These are phyloP conservation scores for Phasianus colchicus DNA, from an alignment of 2,113 vertebrate species.

Conservation along the genomic window DNA sequence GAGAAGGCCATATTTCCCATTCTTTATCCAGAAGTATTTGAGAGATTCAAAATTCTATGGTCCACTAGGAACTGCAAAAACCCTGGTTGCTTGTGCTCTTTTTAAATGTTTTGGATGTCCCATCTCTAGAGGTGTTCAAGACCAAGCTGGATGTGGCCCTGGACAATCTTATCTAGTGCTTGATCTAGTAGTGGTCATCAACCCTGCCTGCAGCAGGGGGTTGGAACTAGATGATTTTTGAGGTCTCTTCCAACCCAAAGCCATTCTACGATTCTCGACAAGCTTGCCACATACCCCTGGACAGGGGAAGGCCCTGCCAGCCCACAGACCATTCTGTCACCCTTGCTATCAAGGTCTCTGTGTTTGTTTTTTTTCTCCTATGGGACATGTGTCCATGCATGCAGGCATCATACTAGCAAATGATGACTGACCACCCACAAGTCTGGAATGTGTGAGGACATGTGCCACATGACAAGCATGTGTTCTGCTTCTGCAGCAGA, in stretches of 20 bases:
- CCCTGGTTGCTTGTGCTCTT: too few relatives aligned
- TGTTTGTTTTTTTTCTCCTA: neutral
- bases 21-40: constrained; percentile 96
- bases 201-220: too few relatives aligned
- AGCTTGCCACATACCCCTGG: neutral
- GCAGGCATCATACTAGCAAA: neutral
- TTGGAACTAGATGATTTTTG: too few relatives aligned
- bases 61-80: too few relatives aligned
- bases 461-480: accelerated
- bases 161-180: too few relatives aligned
- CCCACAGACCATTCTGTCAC: neutral
- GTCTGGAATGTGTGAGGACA: neutral
- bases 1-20: constrained; percentile 97
- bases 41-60: constrained; percentile 88
- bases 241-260: too few relatives aligned
- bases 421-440: neutral
- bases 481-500: neutral
- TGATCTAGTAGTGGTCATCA: too few relatives aligned
- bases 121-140: too few relatives aligned
- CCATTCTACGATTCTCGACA: neutral
- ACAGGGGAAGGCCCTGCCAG: neutral
- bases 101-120: too few relatives aligned
- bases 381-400: neutral
- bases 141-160: too few relatives aligned
- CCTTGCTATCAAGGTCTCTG: neutral